These are phyloP conservation scores for Manis javanica DNA, from an alignment of 2,797 vertebrate species.

Conservation along the genomic window DNA sequence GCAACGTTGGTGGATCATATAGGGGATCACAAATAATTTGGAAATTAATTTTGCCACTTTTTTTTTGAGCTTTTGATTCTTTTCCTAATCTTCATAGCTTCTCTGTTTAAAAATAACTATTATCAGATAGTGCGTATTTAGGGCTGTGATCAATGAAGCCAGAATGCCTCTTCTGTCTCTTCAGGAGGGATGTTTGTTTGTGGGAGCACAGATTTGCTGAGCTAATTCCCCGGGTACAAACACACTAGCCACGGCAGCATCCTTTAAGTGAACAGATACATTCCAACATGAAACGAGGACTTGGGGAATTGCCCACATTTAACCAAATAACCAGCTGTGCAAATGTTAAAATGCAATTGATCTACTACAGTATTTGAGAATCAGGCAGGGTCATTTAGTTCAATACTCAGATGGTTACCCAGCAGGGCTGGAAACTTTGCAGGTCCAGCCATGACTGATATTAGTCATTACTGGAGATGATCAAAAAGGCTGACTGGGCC, in stretches of 20 bases:
- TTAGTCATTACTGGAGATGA: constrained; percentile 62
- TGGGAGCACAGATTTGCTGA: constrained; percentile 35
- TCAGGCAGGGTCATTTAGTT: constrained; percentile 67
- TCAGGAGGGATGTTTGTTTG: constrained; percentile 22
- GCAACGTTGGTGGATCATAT: not conserved
- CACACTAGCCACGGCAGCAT: not conserved
- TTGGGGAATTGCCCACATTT: constrained; percentile 77
- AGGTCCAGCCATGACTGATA: constrained; percentile 57
- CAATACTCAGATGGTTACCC: constrained; percentile 63
- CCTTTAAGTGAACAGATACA: constrained; percentile 72
- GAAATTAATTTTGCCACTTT: not conserved
- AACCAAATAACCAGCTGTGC: constrained; percentile 78
- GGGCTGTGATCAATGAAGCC: not conserved
- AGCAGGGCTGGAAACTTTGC: constrained; percentile 53
- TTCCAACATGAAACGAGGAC: constrained; percentile 74
- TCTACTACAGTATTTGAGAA: constrained; percentile 57
- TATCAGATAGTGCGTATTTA: constrained; percentile 25
- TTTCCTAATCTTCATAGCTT: not conserved
- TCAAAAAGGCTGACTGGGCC: constrained; percentile 49
- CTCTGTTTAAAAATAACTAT: constrained; percentile 23
- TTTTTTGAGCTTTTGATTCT: not conserved
- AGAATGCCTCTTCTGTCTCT: not conserved
- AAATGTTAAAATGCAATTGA: constrained; percentile 69
- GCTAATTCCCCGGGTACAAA: constrained; percentile 50
- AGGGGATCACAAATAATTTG: constrained; percentile 9